Evolutionary conservation across 2,797 vertebrate genomes (phyloP).

Genomic region (Chelidonichthys spinosus): DNA sequence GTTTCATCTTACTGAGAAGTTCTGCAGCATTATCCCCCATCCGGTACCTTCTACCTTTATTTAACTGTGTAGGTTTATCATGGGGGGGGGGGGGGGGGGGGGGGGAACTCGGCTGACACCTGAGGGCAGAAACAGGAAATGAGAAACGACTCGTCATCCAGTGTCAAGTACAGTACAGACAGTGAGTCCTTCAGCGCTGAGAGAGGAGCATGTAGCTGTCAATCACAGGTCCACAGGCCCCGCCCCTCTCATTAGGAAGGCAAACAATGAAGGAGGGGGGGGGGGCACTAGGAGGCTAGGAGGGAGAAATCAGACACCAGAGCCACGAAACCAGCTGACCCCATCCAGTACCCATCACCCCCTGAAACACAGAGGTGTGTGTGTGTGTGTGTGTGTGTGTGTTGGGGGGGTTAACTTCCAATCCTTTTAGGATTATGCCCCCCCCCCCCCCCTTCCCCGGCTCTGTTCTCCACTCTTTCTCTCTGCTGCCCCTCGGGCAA

Average conservation of each 20-base stretch:
- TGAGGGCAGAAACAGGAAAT: slow-evolving; percentile 41
- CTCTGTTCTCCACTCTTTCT: slow-evolving; percentile 82
- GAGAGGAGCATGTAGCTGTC: slow-evolving; percentile 86
- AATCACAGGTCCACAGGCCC: slow-evolving; percentile 86
- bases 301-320: slow-evolving; percentile 89
- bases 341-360: slow-evolving; percentile 72
- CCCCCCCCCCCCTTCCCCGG: slow-evolving; percentile 31
- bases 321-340: slow-evolving; percentile 81
- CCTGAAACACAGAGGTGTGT: slow-evolving; percentile 52
- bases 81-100: background rate
- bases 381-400: slow-evolving; percentile 43
- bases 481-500: slow-evolving; percentile 89
- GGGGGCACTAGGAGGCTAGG: slow-evolving; percentile 71
- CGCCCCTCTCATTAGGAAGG: slow-evolving; percentile 97
- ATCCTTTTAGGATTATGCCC: slow-evolving; percentile 87
- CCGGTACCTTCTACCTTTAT: too few relatives aligned
- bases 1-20: background rate
- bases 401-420: slow-evolving; percentile 71
- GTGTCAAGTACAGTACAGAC: slow-evolving; percentile 48
- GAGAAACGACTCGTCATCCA: slow-evolving; percentile 22
- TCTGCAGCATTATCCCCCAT: background rate
- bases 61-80: background rate
- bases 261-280: slow-evolving; percentile 88
- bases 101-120: slow-evolving; percentile 28
- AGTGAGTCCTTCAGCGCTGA: slow-evolving; percentile 18